Evolutionary conservation across 2,113 vertebrate species (phyloP), one percentile per base, ranked within the genome.

Genomic region (Sapayoa aenigma): DNA sequence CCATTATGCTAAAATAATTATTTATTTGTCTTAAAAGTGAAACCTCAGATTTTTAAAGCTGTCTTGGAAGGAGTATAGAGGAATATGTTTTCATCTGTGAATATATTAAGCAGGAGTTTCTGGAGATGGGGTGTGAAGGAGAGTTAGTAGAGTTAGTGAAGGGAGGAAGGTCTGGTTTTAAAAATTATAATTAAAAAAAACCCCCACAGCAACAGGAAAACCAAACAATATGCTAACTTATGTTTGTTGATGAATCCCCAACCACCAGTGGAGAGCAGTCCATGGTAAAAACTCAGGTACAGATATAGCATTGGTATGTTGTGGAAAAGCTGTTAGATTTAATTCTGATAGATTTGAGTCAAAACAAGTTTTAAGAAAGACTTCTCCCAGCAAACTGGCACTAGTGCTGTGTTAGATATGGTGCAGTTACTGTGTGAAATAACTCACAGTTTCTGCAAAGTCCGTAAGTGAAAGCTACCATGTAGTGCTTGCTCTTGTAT

Each of bases 21-120:
- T 94, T 94, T 95, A 92, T 95, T 97, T 95, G 16, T 59, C 65
- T 92, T 80, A 71, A 90, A 94, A 94, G n/a, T 67, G 7, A 74
- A 96, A 87, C 73, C 33, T 82, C 65, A 73, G 49, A 50, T 91
- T 94, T 91, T 87, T 30, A 96, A 94, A 96, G 47, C 59, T 84
- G 33, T 60, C 39, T 55, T 94, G 82, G 67, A 95, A 73, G 55
- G 81, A 80, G 39, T 50, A 27, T 81, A 90, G 16, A 92, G 22
- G 33, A 75, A 75, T 65, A 21, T 50, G 23, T 71, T 95, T 95
- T 94, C 50, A 56, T 86, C 49, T 82, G 18, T 87, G 68, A 76
- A 84, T 66, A 72, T 84, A 81, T 76, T 91, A 63, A 77, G 67
- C 24, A 50, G 53, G 76, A 83, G 47, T 81, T 96, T 80, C 62